phyloP scores from a whole-genome alignment of 2,113 vertebrate genomes.

The Corythornis cristatus region DNA sequence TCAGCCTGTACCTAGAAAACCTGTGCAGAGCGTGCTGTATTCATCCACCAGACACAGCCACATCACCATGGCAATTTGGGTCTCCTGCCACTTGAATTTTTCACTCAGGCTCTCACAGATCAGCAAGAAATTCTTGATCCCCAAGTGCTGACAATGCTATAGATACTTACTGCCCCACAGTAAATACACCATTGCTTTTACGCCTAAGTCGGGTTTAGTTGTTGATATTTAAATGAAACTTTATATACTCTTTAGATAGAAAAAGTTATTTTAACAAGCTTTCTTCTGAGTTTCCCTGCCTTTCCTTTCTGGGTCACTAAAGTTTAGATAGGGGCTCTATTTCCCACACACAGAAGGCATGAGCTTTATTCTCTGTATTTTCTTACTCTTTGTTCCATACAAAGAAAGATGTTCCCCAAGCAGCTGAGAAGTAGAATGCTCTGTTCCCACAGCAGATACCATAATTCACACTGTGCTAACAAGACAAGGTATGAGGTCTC shows the following conservation, averaged over 20 bases:
- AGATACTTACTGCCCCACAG: not conserved
- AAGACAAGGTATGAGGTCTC: not conserved
- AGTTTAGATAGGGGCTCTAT: not conserved
- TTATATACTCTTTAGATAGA: not conserved
- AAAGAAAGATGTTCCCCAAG: not conserved
- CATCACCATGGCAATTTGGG: accelerated
- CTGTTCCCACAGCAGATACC: not conserved
- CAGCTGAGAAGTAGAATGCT: not conserved
- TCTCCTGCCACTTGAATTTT: not conserved
- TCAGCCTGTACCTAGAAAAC: not conserved
- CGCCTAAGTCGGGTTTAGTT: not conserved
- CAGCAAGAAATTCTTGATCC: not conserved
- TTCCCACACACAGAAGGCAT: not conserved
- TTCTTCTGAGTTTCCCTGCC: not conserved
- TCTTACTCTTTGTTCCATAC: not conserved
- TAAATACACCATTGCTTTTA: not conserved
- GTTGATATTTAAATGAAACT: not conserved
- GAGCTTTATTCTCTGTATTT: not conserved
- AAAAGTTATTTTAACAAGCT: not conserved
- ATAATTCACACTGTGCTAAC: not conserved
- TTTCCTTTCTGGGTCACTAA: not conserved
- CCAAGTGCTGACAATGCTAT: not conserved
- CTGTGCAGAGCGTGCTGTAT: accelerated
- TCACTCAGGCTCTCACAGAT: not conserved
- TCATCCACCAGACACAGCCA: not conserved